These are phyloP conservation scores for Drosophila pectinifera DNA, from an alignment of 1,140 invertebrate genomes.

Conservation along the genomic window DNA sequence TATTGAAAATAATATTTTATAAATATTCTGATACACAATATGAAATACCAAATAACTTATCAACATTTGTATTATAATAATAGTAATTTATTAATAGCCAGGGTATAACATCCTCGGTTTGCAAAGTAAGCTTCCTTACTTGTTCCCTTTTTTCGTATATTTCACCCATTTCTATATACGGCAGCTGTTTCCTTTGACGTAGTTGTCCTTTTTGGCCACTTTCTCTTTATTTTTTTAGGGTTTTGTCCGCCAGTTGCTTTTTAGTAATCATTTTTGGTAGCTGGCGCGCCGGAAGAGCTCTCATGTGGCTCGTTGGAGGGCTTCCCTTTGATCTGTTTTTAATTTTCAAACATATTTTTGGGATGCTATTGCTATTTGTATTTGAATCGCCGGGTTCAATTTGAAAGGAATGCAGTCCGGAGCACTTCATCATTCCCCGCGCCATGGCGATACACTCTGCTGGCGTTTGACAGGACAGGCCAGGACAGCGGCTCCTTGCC, in stretches of 20 bases:
- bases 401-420: conserved; percentile 65
- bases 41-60: no score
- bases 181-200: conserved; percentile 59
- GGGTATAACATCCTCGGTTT: neutral
- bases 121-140: no score
- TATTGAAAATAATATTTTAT: no score
- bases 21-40: no score
- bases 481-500: conserved; percentile 54
- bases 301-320: conserved; percentile 60
- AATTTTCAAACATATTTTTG: conserved; percentile 70
- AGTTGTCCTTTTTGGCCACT: conserved; percentile 60
- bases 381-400: conserved; percentile 65
- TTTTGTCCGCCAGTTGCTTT: conserved; percentile 23
- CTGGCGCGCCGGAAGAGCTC: conserved; percentile 71
- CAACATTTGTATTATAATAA: no score
- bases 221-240: conserved; percentile 33
- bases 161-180: conserved; percentile 28
- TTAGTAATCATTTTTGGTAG: conserved; percentile 76
- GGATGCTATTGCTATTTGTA: conserved; percentile 48
- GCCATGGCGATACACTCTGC: conserved; percentile 21
- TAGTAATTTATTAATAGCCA: no score
- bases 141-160: conserved; percentile 4
- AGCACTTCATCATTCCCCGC: conserved; percentile 70
- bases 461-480: conserved; percentile 66
- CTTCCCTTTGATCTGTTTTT: conserved; percentile 81